Percentiles rank a stretch among this genome's conserved stretches.
Conservation (phyloP, 37 sponge, comb jelly and placozoan genomes). For the Aplysina aerophoba region DNA sequence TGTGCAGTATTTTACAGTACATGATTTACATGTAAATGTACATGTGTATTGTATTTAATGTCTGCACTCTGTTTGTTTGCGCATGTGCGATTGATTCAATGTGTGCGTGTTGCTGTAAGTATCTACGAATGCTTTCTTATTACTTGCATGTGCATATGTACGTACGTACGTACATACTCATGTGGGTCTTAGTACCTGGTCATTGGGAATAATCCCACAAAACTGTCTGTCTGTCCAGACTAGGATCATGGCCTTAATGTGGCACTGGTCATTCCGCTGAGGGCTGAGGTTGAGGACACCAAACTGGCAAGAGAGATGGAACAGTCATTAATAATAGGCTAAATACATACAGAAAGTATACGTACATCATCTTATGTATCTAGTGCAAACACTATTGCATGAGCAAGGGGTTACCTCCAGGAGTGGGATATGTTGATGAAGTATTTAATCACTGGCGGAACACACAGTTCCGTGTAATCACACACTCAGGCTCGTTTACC, state of each 20-base stretch:
- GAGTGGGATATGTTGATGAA: too few species aligned
- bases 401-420: too few species aligned
- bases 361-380: too few species aligned
- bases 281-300: conserved; percentile 9
- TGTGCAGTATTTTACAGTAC: too few species aligned
- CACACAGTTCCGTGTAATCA: neutral
- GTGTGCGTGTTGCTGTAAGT: conserved; percentile 14
- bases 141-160: neutral
- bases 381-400: neutral
- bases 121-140: neutral
- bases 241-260: conserved; percentile 14
- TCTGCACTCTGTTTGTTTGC: neutral
- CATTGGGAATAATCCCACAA: conserved; percentile 30
- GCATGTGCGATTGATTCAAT: conserved; percentile 11
- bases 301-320: neutral
- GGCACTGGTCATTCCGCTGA: conserved; percentile 5
- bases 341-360: too few species aligned
- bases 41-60: neutral
- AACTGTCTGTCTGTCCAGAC: conserved; percentile 30
- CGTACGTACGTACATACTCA: neutral
- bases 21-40: neutral
- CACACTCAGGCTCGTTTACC: neutral
- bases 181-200: neutral
- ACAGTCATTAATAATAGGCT: too few species aligned
- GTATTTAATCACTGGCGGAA: too few species aligned